A percentile compares a stretch with the other conserved stretches of the same genome.
These are phyloP conservation scores for Agrilus biguttatus DNA, from an alignment of 2,888 invertebrate species.

Conservation along the genomic window DNA sequence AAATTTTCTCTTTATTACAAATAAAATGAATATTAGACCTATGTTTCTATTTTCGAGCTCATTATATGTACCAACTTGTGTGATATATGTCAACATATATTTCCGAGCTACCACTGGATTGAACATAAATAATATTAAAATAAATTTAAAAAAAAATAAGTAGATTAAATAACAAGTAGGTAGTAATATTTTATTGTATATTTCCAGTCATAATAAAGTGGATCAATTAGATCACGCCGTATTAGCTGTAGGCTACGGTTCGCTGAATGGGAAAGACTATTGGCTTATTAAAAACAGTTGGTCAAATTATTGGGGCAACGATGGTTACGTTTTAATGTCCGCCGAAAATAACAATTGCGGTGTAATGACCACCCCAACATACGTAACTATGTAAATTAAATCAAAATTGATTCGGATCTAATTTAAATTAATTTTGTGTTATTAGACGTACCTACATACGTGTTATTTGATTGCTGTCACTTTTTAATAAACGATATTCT, in stretches of 20 bases:
- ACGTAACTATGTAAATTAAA: slow-evolving; percentile 48
- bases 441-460: background rate
- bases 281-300: slow-evolving; percentile 95
- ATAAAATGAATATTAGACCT: too few relatives aligned
- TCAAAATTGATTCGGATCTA: background rate
- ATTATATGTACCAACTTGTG: too few relatives aligned
- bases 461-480: background rate
- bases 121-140: too few relatives aligned
- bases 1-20: too few relatives aligned
- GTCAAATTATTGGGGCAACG: slow-evolving; percentile 96
- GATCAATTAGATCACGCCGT: slow-evolving; percentile 86
- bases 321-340: slow-evolving; percentile 87
- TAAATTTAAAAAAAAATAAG: too few relatives aligned
- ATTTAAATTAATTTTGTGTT: background rate
- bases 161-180: too few relatives aligned
- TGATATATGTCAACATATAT: too few relatives aligned
- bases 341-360: slow-evolving; percentile 87
- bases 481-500: too few relatives aligned
- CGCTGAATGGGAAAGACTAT: slow-evolving; percentile 66
- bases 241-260: slow-evolving; percentile 82
- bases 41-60: too few relatives aligned
- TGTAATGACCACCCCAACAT: slow-evolving; percentile 75
- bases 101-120: too few relatives aligned
- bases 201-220: slow-evolving; percentile 52
- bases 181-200: slow-evolving; percentile 6